Conservation (phyloP, 2,888 invertebrate genomes). For the Hylaea fasciaria region DNA sequence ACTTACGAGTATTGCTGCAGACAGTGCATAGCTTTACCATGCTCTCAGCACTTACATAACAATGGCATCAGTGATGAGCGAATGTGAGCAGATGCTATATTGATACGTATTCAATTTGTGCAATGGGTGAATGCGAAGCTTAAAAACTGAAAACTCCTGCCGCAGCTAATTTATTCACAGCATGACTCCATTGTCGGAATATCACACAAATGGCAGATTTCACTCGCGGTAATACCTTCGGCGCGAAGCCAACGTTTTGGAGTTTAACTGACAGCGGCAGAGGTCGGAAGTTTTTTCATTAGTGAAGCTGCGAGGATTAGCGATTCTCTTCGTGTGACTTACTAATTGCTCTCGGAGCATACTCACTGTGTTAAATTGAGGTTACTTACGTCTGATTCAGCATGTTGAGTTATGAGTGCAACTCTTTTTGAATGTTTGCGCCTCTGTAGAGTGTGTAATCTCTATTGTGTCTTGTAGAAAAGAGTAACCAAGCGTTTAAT, state of each 20-base stretch:
- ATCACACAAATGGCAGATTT: conserved; percentile 27
- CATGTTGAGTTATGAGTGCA: background rate
- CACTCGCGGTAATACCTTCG: conserved; percentile 26
- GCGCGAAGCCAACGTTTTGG: conserved; percentile 42
- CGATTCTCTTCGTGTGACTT: conserved; percentile 40
- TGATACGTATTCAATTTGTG: background rate
- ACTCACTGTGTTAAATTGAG: conserved; percentile 16
- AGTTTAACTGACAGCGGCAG: conserved; percentile 48
- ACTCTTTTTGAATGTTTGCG: background rate
- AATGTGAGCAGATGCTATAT: no score
- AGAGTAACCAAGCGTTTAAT: no score
- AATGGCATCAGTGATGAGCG: no score
- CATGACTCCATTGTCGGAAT: conserved; percentile 23
- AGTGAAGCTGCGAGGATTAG: conserved; percentile 48
- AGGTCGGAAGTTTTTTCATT: conserved; percentile 58
- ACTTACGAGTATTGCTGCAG: no score
- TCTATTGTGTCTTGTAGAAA: background rate
- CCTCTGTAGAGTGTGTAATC: background rate
- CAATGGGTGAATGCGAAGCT: background rate
- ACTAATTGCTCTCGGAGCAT: conserved; percentile 35
- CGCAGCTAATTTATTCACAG: conserved; percentile 25
- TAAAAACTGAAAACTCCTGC: conserved; percentile 11
- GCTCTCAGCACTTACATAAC: no score
- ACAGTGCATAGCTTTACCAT: no score
- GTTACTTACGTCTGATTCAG: background rate